These are phyloP conservation scores for Huso huso DNA, from an alignment of 2,797 vertebrate genomes.

Conservation along the genomic window DNA sequence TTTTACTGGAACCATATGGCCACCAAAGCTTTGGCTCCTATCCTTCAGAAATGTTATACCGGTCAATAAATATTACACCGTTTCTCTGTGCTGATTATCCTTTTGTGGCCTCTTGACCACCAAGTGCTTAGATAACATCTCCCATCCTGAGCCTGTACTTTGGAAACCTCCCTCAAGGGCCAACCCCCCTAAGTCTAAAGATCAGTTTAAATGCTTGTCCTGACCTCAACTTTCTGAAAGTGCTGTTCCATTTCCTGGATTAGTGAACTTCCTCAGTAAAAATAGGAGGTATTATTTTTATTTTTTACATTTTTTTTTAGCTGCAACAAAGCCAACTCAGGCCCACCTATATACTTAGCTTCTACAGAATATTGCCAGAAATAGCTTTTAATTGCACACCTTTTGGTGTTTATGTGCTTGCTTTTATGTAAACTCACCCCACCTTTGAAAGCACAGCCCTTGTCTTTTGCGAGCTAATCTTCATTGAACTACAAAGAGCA, in stretches of 20 bases:
- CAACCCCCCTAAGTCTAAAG: neutral
- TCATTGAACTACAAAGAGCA: too few species aligned
- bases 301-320: neutral
- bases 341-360: neutral
- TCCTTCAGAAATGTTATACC: neutral
- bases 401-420: too few species aligned
- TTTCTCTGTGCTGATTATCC: neutral
- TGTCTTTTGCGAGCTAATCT: too few species aligned
- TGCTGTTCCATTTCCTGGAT: neutral
- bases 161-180: neutral
- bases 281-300: neutral
- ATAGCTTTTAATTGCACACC: too few species aligned
- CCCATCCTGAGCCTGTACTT: neutral
- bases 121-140: neutral
- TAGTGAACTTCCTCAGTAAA: neutral
- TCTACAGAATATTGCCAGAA: too few species aligned
- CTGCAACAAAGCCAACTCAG: neutral
- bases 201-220: neutral
- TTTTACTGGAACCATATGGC: neutral
- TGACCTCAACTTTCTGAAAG: neutral
- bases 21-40: neutral
- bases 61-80: neutral
- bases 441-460: too few species aligned
- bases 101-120: slow-evolving; percentile 1
- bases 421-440: too few species aligned